Evolutionary conservation across 2,113 vertebrate species (phyloP).

Genomic region (Gobiocypris rarus): DNA sequence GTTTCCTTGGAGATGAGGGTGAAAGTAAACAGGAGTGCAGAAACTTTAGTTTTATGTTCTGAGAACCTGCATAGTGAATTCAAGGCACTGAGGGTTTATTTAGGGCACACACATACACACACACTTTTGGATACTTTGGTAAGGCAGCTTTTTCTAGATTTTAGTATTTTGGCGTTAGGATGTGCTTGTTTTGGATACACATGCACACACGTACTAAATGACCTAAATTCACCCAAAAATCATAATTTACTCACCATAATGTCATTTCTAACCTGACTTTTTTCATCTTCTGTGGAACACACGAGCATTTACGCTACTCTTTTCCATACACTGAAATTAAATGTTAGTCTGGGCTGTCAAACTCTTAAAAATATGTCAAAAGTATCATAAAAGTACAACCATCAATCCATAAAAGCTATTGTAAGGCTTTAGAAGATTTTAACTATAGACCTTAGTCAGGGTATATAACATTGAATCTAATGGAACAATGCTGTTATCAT

Average conservation of each 20-base stretch:
- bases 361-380: neutral
- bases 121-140: conserved; percentile 23
- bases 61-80: conserved; percentile 57
- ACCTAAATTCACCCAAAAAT: neutral
- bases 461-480: neutral
- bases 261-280: neutral
- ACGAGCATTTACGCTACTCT: neutral
- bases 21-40: conserved; percentile 25
- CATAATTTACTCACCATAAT: neutral
- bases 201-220: neutral
- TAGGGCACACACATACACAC: conserved; percentile 32
- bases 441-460: neutral
- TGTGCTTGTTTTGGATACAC: conserved; percentile 1
- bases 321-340: neutral
- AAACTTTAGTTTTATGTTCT: conserved; percentile 33
- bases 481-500: neutral
- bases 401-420: neutral
- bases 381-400: neutral
- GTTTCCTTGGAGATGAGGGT: neutral
- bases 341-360: neutral
- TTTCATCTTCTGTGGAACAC: neutral
- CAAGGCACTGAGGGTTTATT: conserved; percentile 56
- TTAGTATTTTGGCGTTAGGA: conserved; percentile 35
- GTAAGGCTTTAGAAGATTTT: neutral
- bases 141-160: conserved; percentile 35